Percentiles rank a stretch among this genome's conserved stretches.
phyloP scores from a whole-genome alignment of 2,888 invertebrate genomes.

The Torymus auratus region DNA sequence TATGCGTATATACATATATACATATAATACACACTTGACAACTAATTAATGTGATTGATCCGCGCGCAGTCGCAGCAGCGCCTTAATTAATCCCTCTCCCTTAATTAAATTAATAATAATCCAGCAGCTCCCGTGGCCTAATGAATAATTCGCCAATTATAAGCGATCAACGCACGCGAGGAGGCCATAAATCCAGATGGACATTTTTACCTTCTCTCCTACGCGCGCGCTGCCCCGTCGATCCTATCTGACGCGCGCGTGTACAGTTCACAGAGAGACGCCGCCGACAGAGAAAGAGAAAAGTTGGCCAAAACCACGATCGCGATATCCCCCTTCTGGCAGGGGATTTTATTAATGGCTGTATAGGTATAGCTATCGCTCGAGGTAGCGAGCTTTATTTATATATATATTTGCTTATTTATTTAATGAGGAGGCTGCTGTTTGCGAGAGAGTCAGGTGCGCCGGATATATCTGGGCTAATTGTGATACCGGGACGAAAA shows the following conservation, averaged over 20 bases:
- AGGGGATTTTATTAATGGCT: background rate
- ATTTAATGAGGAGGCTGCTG: no score
- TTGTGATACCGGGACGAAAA: no score
- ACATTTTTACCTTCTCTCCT: slow-evolving; percentile 15
- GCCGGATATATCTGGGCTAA: no score
- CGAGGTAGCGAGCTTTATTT: no score
- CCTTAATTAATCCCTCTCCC: slow-evolving; percentile 16
- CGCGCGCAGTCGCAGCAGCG: background rate
- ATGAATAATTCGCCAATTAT: slow-evolving; percentile 38
- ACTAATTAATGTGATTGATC: slow-evolving; percentile 39
- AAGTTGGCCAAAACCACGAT: slow-evolving; percentile 19
- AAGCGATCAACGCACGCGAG: background rate
- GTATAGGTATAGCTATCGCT: background rate
- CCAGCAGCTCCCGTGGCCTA: background rate
- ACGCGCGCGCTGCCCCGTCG: no score
- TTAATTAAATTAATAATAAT: slow-evolving; percentile 47
- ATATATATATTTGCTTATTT: no score
- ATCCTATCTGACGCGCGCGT: no score
- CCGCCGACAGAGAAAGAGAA: slow-evolving; percentile 7
- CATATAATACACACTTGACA: background rate
- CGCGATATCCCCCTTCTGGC: slow-evolving; percentile 11
- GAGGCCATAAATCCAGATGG: slow-evolving; percentile 20
- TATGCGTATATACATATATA: no score
- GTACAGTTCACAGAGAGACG: background rate
- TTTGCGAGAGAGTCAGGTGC: no score